phyloP scores from a whole-genome alignment of 2,797 vertebrate species.

The Gadopsis marmoratus region DNA sequence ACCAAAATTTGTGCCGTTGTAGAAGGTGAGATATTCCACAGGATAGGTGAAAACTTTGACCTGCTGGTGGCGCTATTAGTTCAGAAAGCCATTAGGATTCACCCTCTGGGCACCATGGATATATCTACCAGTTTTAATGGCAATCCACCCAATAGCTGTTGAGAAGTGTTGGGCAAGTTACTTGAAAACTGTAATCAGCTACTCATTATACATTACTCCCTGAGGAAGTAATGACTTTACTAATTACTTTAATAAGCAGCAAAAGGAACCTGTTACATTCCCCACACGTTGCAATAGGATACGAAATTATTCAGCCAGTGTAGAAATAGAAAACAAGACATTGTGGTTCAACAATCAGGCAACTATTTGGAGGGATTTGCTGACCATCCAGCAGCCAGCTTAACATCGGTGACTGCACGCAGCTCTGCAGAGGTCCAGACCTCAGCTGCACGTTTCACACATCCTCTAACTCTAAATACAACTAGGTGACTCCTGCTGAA shows the following conservation, averaged over 20 bases:
- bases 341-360: neutral
- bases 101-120: neutral
- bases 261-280: no score
- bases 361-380: neutral
- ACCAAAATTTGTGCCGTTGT: no score
- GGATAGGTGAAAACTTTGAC: neutral
- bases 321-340: neutral
- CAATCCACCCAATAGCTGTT: neutral
- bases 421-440: slow-evolving; percentile 1
- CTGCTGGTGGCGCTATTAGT: neutral
- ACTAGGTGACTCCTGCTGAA: neutral
- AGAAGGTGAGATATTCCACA: neutral
- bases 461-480: neutral
- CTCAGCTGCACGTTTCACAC: neutral
- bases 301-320: no score
- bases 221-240: neutral
- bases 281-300: neutral
- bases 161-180: neutral
- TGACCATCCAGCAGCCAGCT: neutral
- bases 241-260: neutral
- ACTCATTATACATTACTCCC: neutral
- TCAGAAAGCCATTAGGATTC: no score
- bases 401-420: neutral
- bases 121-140: neutral
- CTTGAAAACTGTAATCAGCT: neutral